Base-by-base conservation (phyloP, 2,888 invertebrate species). In the Agrochola macilenta region DNA sequence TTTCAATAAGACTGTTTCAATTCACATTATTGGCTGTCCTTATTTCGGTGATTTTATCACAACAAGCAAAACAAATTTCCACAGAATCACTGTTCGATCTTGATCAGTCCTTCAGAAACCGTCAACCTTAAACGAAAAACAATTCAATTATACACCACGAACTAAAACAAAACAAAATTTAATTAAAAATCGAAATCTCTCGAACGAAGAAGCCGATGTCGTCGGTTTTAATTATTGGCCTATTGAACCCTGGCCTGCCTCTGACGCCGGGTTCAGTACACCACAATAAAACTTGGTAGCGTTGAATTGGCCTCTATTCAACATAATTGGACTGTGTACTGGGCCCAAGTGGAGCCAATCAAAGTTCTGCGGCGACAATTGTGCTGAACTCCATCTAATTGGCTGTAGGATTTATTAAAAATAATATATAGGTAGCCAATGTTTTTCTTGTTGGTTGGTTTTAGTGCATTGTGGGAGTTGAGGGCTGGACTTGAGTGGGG, bases 191-290 rank as follows among this genome's bases (percentile, higher is more conserved):
- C 92, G 89, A 92, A 93, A 88, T 92, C 91, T 90, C 91, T 91
- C 89, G 83, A 89, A 87, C 91, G 88, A 91, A 92, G 94, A 92
- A 94, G 91, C 85, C 91, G 91, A 88, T 93, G 92, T 93, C 90
- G 90, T 93, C 92, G 94, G 94, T 95, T 95, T 95, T 95, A 96
- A 96, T 96, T 95, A 96, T 95, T 95, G 94, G 91, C 90, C 93
- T 90, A 95, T 95, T 94, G 94, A 95, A 88, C 90, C 89, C 88
- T 87, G 83, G 93, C 91, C 95, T 95, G 96, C 87, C 91, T 88
- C 88, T 95, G 96, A 95, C 96, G 95, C 93, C 89, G 92, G 92
- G 91, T 90, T 90, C 91, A 88, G 90, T 90, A 87, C 79, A 90
- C 90, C 86, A 93, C 94, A 95, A 95, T 95, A 93, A 93, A 94